These are phyloP conservation scores for Rhabdophis nuchalis DNA, from an alignment of 2,797 vertebrate genomes.

Conservation along the genomic window DNA sequence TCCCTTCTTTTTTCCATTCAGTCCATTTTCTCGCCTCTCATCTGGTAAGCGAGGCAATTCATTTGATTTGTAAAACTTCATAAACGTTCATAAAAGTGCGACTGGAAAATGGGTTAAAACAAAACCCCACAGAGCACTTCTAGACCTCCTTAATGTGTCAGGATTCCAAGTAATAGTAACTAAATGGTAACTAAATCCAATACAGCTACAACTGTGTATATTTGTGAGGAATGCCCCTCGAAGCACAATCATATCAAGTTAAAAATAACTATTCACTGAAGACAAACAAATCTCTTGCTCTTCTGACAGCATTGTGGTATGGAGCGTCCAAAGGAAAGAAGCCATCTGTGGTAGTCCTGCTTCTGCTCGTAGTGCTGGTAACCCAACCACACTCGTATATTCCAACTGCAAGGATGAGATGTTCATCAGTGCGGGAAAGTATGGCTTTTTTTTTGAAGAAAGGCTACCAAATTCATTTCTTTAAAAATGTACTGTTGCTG, in stretches of 20 bases:
- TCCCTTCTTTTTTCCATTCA: not conserved
- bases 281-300: not conserved
- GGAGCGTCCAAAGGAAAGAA: constrained; percentile 78
- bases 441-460: constrained; percentile 41
- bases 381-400: constrained; percentile 70
- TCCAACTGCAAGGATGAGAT: constrained; percentile 75
- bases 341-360: constrained; percentile 83
- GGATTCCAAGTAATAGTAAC: too few species aligned
- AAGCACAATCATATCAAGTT: not conserved
- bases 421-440: constrained; percentile 87
- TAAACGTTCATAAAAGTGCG: not conserved
- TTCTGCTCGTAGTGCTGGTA: constrained; percentile 71
- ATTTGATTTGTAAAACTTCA: not conserved
- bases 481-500: not conserved
- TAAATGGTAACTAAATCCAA: not conserved
- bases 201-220: not conserved
- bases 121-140: not conserved
- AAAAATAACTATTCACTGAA: not conserved
- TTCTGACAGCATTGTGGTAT: constrained; percentile 80
- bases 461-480: not conserved
- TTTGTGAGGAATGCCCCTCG: not conserved
- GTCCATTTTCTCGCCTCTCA: not conserved
- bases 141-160: not conserved
- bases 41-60: not conserved
- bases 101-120: not conserved